These are phyloP conservation scores for Acyrthosiphon pisum DNA, from an alignment of 1,140 invertebrate species.

Conservation along the genomic window DNA sequence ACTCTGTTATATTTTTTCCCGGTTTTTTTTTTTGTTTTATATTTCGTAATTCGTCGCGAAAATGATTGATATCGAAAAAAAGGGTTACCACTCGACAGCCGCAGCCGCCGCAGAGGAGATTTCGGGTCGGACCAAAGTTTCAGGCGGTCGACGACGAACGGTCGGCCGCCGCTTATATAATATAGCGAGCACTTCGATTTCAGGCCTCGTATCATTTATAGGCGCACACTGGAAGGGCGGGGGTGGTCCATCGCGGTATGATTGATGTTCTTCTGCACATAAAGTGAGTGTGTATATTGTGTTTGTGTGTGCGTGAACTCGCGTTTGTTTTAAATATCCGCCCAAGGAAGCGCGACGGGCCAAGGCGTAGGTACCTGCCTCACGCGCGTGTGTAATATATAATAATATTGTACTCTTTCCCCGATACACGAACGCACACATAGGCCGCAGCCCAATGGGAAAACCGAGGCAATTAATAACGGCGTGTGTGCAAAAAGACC, in stretches of 20 bases:
- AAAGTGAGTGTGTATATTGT: background rate
- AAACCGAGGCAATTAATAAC: constrained; percentile 52
- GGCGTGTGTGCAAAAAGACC: constrained; percentile 37
- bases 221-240: background rate
- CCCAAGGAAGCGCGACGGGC: constrained; percentile 8
- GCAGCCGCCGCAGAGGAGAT: background rate
- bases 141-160: background rate
- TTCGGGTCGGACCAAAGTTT: constrained; percentile 15
- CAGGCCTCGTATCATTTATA: constrained; percentile 46
- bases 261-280: constrained; percentile 44
- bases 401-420: background rate
- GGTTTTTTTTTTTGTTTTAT: background rate
- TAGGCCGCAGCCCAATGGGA: background rate
- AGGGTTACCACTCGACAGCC: background rate
- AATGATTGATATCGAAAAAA: constrained; percentile 42
- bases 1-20: background rate
- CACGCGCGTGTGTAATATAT: background rate
- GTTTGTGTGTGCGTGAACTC: background rate
- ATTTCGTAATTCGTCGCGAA: background rate
- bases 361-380: background rate
- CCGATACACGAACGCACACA: background rate
- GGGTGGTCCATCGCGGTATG: constrained; percentile 39
- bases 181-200: constrained; percentile 32
- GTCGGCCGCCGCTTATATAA: background rate
- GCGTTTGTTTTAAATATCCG: constrained; percentile 51